Base-by-base conservation (phyloP, 2,888 invertebrate genomes). In the Drosophila nigritarsus region DNA sequence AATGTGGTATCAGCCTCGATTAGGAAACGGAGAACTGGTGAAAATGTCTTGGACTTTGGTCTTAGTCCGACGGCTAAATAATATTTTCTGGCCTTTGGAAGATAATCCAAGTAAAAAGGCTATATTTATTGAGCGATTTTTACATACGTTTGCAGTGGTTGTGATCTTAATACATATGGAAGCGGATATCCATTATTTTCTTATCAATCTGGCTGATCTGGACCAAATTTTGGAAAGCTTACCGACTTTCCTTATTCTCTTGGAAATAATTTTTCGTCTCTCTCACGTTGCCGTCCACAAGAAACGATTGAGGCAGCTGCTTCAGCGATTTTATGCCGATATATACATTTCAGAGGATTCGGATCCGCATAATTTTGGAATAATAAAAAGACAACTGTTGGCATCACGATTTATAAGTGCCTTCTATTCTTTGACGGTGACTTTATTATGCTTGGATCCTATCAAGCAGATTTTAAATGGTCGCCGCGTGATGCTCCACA, bases 11-110 rank as follows among this genome's bases (percentile, higher is more conserved):
- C 73, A 72, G 36, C 90, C 91, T 51, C 78, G 78, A 8, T 65
- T 89, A 8, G 15, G 54, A 7, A 80, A 78, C 42, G 89, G 90
- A 7, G 62, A 82, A 20, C 6, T 61, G 5, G 88, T 72, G 6
- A 76, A 84, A 20, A 50, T 90, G 48, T 36, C 78, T 11, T 88
- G 83, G 88, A 75, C 83, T 13, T 34, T 91, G 27, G 65, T 55
- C 2, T 1, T 83, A 1, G 83, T 75, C 54, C 82, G 85, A 8
- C 27, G 38, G 1, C 18, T 77, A 1, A 90, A 89, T 59, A 75
- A 67, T 13, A 55, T 89, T 8, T 65, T 66, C 36, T 91, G 91
- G 91, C 91, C 91, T 0, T 61, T 91, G 38, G 87, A 83, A 27
- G 88, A 88, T 66, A 51, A 56, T 40, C 74, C 58, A 27, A 64